phyloP scores from a whole-genome alignment of 2,888 invertebrate species.

The Temnothorax ravouxi region DNA sequence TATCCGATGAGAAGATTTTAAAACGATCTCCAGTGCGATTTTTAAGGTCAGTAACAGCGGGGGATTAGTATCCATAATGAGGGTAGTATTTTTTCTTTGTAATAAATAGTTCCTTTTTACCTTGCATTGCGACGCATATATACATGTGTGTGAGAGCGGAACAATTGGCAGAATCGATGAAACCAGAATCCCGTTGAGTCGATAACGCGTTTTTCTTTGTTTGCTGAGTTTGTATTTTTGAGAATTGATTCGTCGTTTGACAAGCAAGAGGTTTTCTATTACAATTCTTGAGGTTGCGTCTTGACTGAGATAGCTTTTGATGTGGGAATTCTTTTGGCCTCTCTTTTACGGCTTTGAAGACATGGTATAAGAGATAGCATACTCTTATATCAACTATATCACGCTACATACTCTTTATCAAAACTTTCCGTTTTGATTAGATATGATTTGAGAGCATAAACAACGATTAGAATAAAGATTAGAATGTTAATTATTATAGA shows the following conservation, averaged over 20 bases:
- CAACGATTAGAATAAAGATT: not conserved
- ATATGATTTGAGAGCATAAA: not conserved
- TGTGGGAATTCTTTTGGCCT: conserved; percentile 29
- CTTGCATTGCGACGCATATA: not conserved
- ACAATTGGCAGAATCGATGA: conserved; percentile 59
- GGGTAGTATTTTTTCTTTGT: conserved; percentile 71
- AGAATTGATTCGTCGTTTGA: conserved; percentile 78
- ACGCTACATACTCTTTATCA: not conserved
- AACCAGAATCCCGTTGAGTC: conserved; percentile 78
- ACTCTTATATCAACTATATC: no score
- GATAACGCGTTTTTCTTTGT: conserved; percentile 83
- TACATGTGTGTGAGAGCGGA: conserved; percentile 52
- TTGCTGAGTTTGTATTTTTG: conserved; percentile 83
- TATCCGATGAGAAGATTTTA: conserved; percentile 71
- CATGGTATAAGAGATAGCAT: not conserved
- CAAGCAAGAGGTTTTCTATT: conserved; percentile 77
- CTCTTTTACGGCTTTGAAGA: not conserved
- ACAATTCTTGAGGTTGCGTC: conserved; percentile 72
- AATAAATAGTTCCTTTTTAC: conserved; percentile 57
- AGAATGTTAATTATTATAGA: conserved; percentile 14
- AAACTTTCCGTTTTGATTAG: not conserved
- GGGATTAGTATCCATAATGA: conserved; percentile 84
- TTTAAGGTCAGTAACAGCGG: conserved; percentile 80
- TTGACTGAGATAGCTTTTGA: conserved; percentile 58
- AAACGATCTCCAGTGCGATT: conserved; percentile 77